Base-by-base conservation (phyloP, 2,797 vertebrate genomes). In the Enteromius argenteus region DNA sequence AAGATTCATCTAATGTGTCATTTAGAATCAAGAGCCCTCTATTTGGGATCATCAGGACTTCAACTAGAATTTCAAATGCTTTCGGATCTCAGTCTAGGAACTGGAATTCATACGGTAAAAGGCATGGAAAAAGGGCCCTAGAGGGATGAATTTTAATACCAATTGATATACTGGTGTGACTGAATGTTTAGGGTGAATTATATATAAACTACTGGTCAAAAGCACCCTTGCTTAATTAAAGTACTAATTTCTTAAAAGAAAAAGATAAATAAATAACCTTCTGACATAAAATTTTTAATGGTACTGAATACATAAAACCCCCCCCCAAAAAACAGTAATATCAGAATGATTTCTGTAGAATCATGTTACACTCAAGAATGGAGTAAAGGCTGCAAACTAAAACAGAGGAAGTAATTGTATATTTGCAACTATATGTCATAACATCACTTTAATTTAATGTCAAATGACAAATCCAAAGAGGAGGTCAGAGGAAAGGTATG, bases 1-100 rank as follows among this genome's bases (percentile, higher is more conserved):
- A 68, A 79, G 82, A 84, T 60, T 79, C 51, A 39, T 84, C 83
- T 84, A 84, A 84, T 79, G 75, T 84, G 82, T 60, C 75, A 84
- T 84, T 79, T 79, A 84, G 66, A 72, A 84, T 79, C 83, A 79
- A 84, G 83, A 11, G 66, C 83, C 39, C 83, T 84, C 75, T 53
- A 79, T 79, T 71, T 79, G 64, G 64, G 15, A 79, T 84, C 67
- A 79, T 79, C 66, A 72, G 51, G 75, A 79, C 53, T 79, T 84
- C 64, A 71, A 46, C 74, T 79, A 35, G 75, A 79, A 79, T 84
- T 72, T 79, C 13, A 79, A 79, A 84, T 51, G 27, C 75, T 79
- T 79, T 49, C 35, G 39, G 27, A 79, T 51, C 39, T 78, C 64
- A 62, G 32, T 39, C 60, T 32, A 84, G 39, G n/a, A 71, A 53